These are phyloP conservation scores for Aricia artaxerxes DNA, from an alignment of 2,888 invertebrate species.

Conservation along the genomic window DNA sequence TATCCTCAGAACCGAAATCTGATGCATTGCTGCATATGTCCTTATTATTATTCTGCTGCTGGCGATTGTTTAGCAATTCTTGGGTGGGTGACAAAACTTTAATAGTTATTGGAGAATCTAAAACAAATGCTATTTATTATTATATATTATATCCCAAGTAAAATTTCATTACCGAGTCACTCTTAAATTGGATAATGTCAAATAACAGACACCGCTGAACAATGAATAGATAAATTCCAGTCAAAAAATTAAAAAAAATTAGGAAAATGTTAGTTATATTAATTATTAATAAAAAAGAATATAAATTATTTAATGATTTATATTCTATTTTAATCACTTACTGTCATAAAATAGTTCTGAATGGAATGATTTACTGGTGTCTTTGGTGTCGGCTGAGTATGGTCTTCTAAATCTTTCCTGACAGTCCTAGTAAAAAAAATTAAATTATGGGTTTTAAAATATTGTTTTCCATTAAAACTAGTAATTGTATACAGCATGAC, in stretches of 20 bases:
- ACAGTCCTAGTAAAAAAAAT: conserved; percentile 53
- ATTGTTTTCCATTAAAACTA: not conserved
- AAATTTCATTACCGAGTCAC: too few species aligned
- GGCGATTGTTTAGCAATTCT: conserved; percentile 56
- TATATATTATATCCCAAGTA: not conserved
- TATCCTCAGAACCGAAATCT: conserved; percentile 75
- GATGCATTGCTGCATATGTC: conserved; percentile 70
- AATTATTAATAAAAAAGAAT: too few species aligned
- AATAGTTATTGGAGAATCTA: conserved; percentile 58
- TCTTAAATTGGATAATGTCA: too few species aligned
- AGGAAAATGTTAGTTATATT: too few species aligned
- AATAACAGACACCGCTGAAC: too few species aligned
- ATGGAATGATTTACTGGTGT: conserved; percentile 64
- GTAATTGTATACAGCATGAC: too few species aligned
- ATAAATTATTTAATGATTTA: not conserved
- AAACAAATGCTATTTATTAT: conserved; percentile 34
- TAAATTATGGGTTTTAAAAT: not conserved
- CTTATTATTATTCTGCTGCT: conserved; percentile 51
- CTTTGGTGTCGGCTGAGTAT: conserved; percentile 73
- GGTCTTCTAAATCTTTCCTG: conserved; percentile 68
- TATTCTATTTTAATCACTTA: conserved; percentile 44
- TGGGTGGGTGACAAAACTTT: conserved; percentile 68
- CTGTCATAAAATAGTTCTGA: conserved; percentile 65
- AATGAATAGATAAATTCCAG: too few species aligned
- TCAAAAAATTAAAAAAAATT: too few species aligned